Evolutionary conservation across 53 echinoderm and acorn worm species (phyloP), one percentile per base, ranked within the genome.

Genomic region (Patiria pectinifera): DNA sequence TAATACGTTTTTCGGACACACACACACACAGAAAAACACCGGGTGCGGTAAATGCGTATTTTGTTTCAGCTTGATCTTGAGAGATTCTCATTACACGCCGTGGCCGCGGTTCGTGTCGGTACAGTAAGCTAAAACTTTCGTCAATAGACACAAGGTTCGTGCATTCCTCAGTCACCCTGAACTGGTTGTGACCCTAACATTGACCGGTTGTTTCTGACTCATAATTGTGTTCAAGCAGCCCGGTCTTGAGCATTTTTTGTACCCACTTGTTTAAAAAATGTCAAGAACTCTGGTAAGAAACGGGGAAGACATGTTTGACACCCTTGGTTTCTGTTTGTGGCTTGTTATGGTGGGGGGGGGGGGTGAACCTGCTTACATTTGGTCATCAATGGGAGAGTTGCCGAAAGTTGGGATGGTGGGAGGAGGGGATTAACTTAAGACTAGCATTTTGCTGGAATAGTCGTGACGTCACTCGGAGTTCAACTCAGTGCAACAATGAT

Each of bases 131-230:
- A 58, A 75, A 47, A 86, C 86, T 86, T 25, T 6, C 12, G 74
- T 49, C 53, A 71, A 86, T 86, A 85, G 45, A 85, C 86, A 86
- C 71, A 18, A 45, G 72, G 86, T 46, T 4, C 72, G 35, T 72
- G 16, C 85, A 25, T 86, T 48, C 45, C 24, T 86, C 72, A 47
- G 25, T 75, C n/a, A 74, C 18, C 14, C 71, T 85, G 66, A 66
- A 66, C 26, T 22, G 24, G 61, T 14, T 82, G 59, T 59, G 59
- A 59, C 60, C 60, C 60, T 2, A 2, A 15, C 3, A 24, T 59
- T 58, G 61, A 82, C 83, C 59, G 4, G 6, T 82, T 69, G 62
- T 45, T 48, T 59, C 59, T n/a, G 16, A 44, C 69, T 69, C 10
- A 15, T 6, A n/a, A 74, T 22, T 74, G 13, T 74, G 24, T 66